These are phyloP conservation scores for Drosophila ezoana DNA, from an alignment of 2,888 invertebrate species.

Conservation along the genomic window DNA sequence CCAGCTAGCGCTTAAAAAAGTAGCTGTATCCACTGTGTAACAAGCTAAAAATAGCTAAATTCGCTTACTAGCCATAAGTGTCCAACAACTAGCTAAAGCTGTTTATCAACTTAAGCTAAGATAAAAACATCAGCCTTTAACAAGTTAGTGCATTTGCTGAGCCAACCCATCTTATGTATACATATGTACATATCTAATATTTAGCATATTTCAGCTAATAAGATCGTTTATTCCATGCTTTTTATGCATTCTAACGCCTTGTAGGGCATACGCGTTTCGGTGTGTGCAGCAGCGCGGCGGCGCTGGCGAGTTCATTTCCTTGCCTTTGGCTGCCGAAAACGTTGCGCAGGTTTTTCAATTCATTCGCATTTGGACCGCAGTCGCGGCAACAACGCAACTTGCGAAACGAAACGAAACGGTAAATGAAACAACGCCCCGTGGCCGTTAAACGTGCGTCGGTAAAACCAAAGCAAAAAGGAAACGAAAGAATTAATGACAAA, in stretches of 20 bases:
- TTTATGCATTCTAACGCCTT: background rate
- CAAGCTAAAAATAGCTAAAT: too few species aligned
- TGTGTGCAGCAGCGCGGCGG: background rate
- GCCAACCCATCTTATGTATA: too few species aligned
- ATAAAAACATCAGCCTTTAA: too few species aligned
- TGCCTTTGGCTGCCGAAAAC: conserved; percentile 42
- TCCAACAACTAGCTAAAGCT: too few species aligned
- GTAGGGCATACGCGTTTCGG: conserved; percentile 21
- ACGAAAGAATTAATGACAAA: conserved; percentile 10
- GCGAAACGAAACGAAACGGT: conserved; percentile 70
- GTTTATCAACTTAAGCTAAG: too few species aligned
- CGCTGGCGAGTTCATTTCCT: conserved; percentile 17
- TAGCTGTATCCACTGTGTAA: too few species aligned
- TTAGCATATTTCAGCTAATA: conserved; percentile 15
- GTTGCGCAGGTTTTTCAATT: conserved; percentile 61
- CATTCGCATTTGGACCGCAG: conserved; percentile 68
- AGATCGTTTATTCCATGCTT: background rate
- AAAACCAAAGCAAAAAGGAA: conserved; percentile 27
- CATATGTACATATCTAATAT: too few species aligned
- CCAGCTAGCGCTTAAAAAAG: too few species aligned
- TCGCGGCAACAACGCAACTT: conserved; percentile 63
- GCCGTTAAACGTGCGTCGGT: conserved; percentile 55
- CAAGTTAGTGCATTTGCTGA: too few species aligned
- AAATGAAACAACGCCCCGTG: conserved; percentile 76
- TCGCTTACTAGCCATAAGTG: too few species aligned